Base-by-base conservation (phyloP, 2,797 vertebrate species). In the Falco biarmicus region DNA sequence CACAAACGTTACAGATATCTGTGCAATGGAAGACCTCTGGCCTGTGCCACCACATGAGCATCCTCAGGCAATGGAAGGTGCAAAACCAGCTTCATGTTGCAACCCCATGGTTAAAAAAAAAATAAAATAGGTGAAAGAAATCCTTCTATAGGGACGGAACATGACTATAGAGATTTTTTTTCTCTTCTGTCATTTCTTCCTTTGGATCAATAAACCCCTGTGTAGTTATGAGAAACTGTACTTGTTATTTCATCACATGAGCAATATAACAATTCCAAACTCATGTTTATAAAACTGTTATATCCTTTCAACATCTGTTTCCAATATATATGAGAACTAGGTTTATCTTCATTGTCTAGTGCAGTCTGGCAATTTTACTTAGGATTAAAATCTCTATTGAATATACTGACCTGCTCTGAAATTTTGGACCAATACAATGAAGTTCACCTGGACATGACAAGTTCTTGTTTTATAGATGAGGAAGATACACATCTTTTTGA, bases 211-310 rank as follows among this genome's bases (percentile, higher is more conserved):
- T 83, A 90, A 95, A 94, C 3, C 22, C 51, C 45, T 83, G 39
- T 2, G 3, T 25, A 71, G 41, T 70, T 94, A 88, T 34, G 64
- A 87, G 78, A 91, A 93, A 15, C n/a, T 91, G 84, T 64, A 68
- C 39, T 96, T 85, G 71, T 60, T 65, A 85, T 87, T 95, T 94
- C 75, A 77, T 70, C 81, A 77, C 68, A 20, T 15, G 61, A 91
- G 90, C 68, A 94, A 84, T 24, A 47, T 22, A 84, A 63, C 57
- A 76, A 92, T 92, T 91, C 56, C 77, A 93, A 89, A 87, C 47
- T 92, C 39, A 65, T 63, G 51, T 77, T 90, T 81, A 87, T 78
- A 78, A 91, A 92, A 81, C 47, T 60, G 12, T 65, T 89, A 71
- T 53, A 68, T 63, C 65, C 84, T 37, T 89, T 61, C 50, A 85